Base-by-base conservation (phyloP, 2,888 invertebrate species). In the Chloroclystis v-ata region DNA sequence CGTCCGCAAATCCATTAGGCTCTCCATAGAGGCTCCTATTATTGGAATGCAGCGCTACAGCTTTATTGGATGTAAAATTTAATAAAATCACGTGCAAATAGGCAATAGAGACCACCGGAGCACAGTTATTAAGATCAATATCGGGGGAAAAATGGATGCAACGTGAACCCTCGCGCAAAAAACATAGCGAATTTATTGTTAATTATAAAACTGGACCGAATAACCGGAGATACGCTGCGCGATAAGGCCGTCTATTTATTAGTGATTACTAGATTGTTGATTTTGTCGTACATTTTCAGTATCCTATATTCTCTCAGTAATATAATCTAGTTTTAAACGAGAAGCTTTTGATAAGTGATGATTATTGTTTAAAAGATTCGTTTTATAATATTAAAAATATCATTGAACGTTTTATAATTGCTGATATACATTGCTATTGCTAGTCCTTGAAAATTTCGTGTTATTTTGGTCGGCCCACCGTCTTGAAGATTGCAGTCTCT, bases 201-300 rank as follows among this genome's bases (percentile, higher is more conserved):
- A 86, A 87, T 87, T 87, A 86, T 85, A 87, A 87, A 86, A 86
- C 73, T 86, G 80, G 69, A 73, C 70, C 77, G 75, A 87, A 86
- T 87, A 87, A 81, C 79, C 72, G 69, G 74, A 81, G 85, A 85
- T 86, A 76, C 82, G 78, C 72, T 73, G 73, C 70, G 61, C 67
- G 85, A 86, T 85, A 84, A 67, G 69, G 64, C 72, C 86, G 86
- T 86, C 85, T 85, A 86, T 86, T 85, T 86, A 87, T 86, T 87
- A 50, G 46, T 26, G 46, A 40, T 50, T 50, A 50, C 46, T 46
- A 47, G 50, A 43, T 37, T 25, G 42, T 32, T 39, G 45, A 35
- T 33, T 33, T 42, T 33, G 33, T n/a, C 12, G n/a, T 16, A 16
- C 10, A 13, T 6, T 33, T 9, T 32, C 2, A 16, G 16, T 16